Evolutionary conservation across 1,140 invertebrate species (phyloP), one percentile per base, ranked within the genome.

Genomic region (Dinothrombium tinctorium): DNA sequence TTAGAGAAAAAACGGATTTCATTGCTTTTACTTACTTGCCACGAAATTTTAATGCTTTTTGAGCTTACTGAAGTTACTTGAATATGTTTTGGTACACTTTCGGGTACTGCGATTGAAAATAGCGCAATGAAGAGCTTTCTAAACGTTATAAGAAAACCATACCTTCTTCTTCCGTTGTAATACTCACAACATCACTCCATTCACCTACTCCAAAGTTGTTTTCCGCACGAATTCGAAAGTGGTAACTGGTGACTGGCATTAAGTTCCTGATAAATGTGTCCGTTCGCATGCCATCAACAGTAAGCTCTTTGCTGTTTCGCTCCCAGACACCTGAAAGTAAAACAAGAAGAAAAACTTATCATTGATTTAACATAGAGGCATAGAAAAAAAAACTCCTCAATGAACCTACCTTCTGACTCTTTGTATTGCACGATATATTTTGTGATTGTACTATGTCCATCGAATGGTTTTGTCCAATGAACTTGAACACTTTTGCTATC

Each of bases 131-230:
- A 35, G 14, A 14, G 17, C 12, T n/a, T 15, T 14, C 8, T 14
- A 35, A 35, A 35, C 12, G 12, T 29, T 11, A 29, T 29, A 19
- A 35, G 33, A 35, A 37, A 44, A 35, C 37, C 40, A 41, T 47
- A 69, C 69, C 67, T 72, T 94, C 86, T 63, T 94, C 86, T 23
- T 82, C 78, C 25, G 86, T 90, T 38, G 82, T 84, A 42, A 90
- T 83, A 1, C 78, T 81, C 0, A 92, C 76, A 11, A 76, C 77
- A 49, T 83, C 76, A 2, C 84, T 90, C 0, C 84, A 80, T 51
- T 82, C 74, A 7, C 83, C 86, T 2, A 77, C 76, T 0, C 87
- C 87, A 41, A 94, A 80, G 56, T 98, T 90, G 57, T 96, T 95
- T 6, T 77, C 87, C 2, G 86, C 89, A 59, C 86, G 74, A 41